Percentiles rank a stretch among this genome's conserved stretches.
phyloP scores from a whole-genome alignment of 2,797 vertebrate genomes.

The Onychomys leucogaster region DNA sequence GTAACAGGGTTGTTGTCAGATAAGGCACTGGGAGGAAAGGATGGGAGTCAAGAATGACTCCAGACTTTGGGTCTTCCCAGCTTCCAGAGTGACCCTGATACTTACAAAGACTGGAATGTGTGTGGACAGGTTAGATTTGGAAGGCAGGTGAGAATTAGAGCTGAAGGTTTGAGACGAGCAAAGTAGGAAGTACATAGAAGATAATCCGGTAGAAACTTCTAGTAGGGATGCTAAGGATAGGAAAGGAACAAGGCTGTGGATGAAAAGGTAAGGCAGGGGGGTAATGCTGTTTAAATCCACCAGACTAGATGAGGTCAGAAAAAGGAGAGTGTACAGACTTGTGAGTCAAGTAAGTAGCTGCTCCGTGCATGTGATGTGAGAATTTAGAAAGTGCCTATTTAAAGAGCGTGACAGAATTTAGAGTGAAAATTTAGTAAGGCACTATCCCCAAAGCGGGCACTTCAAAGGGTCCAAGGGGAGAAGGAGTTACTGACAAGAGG shows the following conservation, averaged over 20 bases:
- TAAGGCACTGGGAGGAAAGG: background rate
- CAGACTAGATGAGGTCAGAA: constrained; percentile 6
- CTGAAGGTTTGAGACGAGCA: background rate
- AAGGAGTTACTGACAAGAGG: background rate
- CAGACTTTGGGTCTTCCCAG: background rate
- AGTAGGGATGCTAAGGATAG: background rate
- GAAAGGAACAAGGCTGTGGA: background rate
- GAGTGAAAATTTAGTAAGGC: background rate
- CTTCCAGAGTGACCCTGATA: background rate
- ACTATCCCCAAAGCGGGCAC: background rate
- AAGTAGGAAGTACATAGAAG: background rate
- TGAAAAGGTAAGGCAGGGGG: constrained; percentile 2
- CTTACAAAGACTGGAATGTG: background rate
- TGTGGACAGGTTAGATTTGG: background rate
- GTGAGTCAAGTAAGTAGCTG: background rate
- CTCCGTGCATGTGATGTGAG: background rate
- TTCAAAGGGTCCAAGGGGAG: background rate
- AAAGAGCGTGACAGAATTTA: background rate
- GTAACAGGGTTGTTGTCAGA: background rate
- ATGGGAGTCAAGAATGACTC: background rate
- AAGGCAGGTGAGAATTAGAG: constrained; percentile 25
- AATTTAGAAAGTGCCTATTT: constrained; percentile 6
- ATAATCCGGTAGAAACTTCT: constrained; percentile 32
- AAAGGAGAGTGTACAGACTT: background rate
- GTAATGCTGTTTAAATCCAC: constrained; percentile 22